phyloP scores from a whole-genome alignment of 1,140 invertebrate species.

The Cherax quadricarinatus region DNA sequence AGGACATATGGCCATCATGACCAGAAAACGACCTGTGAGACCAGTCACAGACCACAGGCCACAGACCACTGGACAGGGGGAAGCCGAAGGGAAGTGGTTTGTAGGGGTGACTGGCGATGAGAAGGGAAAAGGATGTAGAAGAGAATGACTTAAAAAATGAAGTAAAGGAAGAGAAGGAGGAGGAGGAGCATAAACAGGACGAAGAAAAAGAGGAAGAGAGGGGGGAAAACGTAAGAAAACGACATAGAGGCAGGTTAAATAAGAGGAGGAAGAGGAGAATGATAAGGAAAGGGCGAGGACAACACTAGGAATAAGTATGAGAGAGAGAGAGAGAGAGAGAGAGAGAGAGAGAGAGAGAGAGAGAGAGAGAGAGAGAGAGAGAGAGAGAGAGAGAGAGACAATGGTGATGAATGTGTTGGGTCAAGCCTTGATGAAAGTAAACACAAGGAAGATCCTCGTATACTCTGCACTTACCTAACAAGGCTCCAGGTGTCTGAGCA shows the following conservation, averaged over 20 bases:
- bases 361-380: neutral
- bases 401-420: neutral
- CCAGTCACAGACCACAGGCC: constrained; percentile 42
- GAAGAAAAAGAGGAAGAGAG: neutral
- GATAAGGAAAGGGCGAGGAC: neutral
- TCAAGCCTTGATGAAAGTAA: no score
- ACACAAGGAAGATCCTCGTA: no score
- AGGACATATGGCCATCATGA: constrained; percentile 31
- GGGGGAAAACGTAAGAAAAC: neutral
- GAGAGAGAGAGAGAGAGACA: neutral
- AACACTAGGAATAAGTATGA: neutral
- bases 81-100: neutral
- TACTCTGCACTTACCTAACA: no score
- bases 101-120: neutral
- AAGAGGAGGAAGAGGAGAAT: neutral
- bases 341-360: neutral
- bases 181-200: neutral
- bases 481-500: no score
- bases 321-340: neutral
- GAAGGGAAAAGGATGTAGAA: neutral
- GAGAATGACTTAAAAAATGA: neutral
- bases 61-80: neutral
- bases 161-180: neutral
- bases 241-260: neutral
- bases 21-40: constrained; percentile 62